Percentiles rank a stretch among this genome's conserved stretches.
Evolutionary conservation across 2,888 invertebrate species (phyloP).

Genomic region (Crossocerus cetratus): DNA sequence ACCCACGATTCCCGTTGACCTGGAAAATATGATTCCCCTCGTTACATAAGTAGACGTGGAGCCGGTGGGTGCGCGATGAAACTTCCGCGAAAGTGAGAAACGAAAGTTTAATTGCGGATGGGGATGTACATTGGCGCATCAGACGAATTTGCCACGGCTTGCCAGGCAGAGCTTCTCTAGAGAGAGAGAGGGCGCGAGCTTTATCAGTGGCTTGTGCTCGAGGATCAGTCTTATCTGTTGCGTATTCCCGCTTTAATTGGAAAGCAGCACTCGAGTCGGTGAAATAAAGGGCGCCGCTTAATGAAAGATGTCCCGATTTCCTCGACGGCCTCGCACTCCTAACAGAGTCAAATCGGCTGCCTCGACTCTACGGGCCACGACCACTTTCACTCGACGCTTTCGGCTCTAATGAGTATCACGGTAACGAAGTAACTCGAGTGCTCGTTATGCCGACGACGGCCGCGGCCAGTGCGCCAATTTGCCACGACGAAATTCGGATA

Average conservation of each 20-base stretch:
- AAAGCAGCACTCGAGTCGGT: background rate
- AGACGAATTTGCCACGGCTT: no score
- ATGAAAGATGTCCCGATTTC: slow-evolving; percentile 5
- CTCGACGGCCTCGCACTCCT: background rate
- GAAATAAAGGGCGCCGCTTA: background rate
- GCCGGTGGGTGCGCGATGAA: no score
- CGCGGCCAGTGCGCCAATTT: background rate
- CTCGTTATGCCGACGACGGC: slow-evolving; percentile 17
- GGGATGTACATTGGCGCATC: no score
- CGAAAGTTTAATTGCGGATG: no score
- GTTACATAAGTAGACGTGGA: no score
- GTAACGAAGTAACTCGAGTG: slow-evolving; percentile 8
- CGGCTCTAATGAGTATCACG: background rate
- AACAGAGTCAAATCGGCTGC: slow-evolving; percentile 1
- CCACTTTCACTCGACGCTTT: slow-evolving; percentile 2
- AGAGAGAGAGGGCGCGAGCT: background rate
- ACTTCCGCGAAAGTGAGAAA: no score
- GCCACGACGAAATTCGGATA: background rate
- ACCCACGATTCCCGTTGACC: no score
- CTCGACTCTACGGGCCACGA: background rate
- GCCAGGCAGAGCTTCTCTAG: background rate
- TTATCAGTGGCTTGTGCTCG: background rate
- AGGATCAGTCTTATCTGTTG: slow-evolving; percentile 1
- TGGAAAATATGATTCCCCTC: no score
- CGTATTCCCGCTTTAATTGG: slow-evolving; percentile 2